These are phyloP conservation scores for Nesidiocoris tenuis DNA, from an alignment of 2,888 invertebrate species.

Conservation along the genomic window DNA sequence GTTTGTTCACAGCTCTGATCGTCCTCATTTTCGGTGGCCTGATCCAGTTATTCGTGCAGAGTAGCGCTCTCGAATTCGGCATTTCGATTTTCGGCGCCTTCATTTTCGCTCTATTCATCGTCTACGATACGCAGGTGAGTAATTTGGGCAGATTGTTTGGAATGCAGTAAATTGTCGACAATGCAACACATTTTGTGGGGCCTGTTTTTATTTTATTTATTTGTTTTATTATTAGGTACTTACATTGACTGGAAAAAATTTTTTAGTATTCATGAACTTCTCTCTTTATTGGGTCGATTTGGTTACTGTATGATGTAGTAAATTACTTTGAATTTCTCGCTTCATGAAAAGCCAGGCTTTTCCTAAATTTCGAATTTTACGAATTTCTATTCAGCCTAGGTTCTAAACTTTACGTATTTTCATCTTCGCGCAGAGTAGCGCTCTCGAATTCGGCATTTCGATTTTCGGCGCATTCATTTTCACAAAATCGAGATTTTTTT, in stretches of 20 bases:
- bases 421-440: constrained; percentile 68
- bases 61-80: constrained; percentile 67
- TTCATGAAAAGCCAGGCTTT: too few species aligned
- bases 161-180: neutral
- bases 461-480: constrained; percentile 74
- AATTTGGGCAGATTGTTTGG: too few species aligned
- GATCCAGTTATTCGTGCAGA: constrained; percentile 73
- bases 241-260: too few species aligned
- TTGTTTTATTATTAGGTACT: neutral
- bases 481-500: too few species aligned
- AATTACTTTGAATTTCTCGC: too few species aligned
- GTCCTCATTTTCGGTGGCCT: constrained; percentile 71
- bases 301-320: too few species aligned
- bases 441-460: constrained; percentile 69
- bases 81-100: constrained; percentile 72
- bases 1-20: constrained; percentile 66
- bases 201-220: neutral
- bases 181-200: neutral
- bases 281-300: too few species aligned
- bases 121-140: constrained; percentile 73
- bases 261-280: too few species aligned
- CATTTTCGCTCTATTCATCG: constrained; percentile 77
- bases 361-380: too few species aligned
- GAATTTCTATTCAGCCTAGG: constrained; percentile 58
- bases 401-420: constrained; percentile 68